phyloP scores from a whole-genome alignment of 2,888 invertebrate species.

The Sclerodermus sp. region DNA sequence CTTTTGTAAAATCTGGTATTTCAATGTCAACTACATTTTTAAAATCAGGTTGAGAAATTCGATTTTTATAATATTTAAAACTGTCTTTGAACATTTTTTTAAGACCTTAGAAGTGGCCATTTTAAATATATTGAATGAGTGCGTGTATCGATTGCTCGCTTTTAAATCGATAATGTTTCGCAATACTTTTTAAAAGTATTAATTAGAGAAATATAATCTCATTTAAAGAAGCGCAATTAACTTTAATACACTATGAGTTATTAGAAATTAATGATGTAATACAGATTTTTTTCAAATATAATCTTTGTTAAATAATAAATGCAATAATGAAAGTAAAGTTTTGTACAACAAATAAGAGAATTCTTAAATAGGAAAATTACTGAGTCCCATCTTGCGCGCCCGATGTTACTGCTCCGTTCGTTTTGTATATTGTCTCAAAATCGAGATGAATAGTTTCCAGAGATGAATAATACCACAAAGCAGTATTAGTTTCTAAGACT shows the following conservation, averaged over 20 bases:
- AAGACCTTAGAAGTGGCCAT: constrained; percentile 31
- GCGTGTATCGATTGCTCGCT: no score
- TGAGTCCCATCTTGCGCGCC: background rate
- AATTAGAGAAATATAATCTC: no score
- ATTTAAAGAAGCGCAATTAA: no score
- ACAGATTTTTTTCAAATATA: no score
- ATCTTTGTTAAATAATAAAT: no score
- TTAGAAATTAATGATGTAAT: no score
- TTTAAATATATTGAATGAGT: constrained; percentile 10
- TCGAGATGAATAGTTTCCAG: constrained; percentile 13
- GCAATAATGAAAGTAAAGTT: no score
- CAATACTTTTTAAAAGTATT: no score
- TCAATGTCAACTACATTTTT: constrained; percentile 66
- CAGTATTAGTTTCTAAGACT: constrained; percentile 7
- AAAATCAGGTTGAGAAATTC: constrained; percentile 67
- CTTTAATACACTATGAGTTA: no score
- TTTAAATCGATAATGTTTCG: no score
- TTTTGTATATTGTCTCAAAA: constrained; percentile 24
- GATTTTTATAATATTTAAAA: constrained; percentile 82
- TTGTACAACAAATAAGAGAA: no score
- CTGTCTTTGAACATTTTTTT: constrained; percentile 66
- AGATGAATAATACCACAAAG: constrained; percentile 26
- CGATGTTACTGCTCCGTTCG: constrained; percentile 24
- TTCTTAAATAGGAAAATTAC: no score
- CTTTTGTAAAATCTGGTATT: constrained; percentile 28